Evolutionary conservation across 2,113 vertebrate genomes (phyloP).

Genomic region (Cyanoramphus novaezelandiae): DNA sequence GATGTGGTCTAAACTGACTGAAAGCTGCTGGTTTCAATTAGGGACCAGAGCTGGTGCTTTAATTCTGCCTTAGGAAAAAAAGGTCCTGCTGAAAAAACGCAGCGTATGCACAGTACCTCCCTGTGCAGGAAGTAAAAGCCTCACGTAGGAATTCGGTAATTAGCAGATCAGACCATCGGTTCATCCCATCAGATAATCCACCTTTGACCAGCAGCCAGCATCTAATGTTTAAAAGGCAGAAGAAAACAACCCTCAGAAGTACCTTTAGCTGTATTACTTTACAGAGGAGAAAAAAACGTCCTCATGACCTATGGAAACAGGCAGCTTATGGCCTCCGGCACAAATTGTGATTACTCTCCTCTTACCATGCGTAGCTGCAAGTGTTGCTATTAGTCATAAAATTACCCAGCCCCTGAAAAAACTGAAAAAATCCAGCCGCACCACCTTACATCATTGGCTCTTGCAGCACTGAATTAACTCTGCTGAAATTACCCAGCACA

Average conservation of each 20-base stretch:
- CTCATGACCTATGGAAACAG: constrained; percentile 16
- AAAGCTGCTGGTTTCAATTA: constrained; percentile 41
- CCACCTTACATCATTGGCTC: not conserved
- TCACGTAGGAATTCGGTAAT: constrained; percentile 1
- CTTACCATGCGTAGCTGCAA: not conserved
- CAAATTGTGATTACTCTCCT: not conserved
- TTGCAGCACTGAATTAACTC: not conserved
- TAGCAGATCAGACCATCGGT: constrained; percentile 7
- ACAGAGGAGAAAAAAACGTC: not conserved
- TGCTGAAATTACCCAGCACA: not conserved
- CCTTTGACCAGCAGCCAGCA: constrained; percentile 29
- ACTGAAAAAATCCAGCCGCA: not conserved
- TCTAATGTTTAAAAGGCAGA: constrained; percentile 10
- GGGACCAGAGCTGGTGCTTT: not conserved
- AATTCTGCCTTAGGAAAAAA: not conserved
- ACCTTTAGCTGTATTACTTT: not conserved
- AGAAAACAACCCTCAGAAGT: constrained; percentile 45
- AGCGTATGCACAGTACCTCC: not conserved
- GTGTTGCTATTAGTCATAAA: constrained; percentile 38
- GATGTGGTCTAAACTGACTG: not conserved
- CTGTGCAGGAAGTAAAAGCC: constrained; percentile 10
- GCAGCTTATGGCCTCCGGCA: constrained; percentile 25
- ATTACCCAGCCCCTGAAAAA: constrained; percentile 15
- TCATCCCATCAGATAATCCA: constrained; percentile 45
- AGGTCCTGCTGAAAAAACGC: not conserved